phyloP scores from a whole-genome alignment of 1,140 invertebrate species.

The Rhopalosiphum maidis region DNA sequence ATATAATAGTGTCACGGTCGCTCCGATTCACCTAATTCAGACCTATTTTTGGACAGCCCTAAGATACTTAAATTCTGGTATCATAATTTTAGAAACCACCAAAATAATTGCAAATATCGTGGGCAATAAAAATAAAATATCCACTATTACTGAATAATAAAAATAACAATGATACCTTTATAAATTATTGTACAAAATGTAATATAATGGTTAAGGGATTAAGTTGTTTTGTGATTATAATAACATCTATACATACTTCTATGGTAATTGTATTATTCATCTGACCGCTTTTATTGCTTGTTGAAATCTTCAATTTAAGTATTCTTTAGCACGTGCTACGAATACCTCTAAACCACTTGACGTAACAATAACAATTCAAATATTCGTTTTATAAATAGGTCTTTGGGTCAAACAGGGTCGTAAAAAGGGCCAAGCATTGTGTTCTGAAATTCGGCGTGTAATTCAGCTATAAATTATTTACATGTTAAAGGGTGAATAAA shows the following conservation, averaged over 20 bases:
- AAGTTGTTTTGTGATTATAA: background rate
- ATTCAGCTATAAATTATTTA: conserved; percentile 37
- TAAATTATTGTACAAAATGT: background rate
- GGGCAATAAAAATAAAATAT: background rate
- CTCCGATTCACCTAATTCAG: background rate
- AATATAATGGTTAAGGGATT: background rate
- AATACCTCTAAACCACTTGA: conserved; percentile 25
- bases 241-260: background rate
- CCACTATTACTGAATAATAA: background rate
- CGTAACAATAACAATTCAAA: conserved; percentile 36
- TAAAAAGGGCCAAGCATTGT: conserved; percentile 11
- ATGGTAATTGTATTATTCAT: conserved; percentile 22
- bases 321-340: conserved; percentile 49
- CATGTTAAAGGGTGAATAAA: conserved; percentile 46
- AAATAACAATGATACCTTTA: background rate
- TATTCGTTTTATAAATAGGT: conserved; percentile 54
- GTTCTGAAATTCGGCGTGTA: conserved; percentile 42
- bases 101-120: background rate
- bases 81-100: background rate
- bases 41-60: conserved; percentile 49
- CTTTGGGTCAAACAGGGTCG: conserved; percentile 47
- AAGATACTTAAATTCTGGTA: background rate
- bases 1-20: conserved; percentile 50
- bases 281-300: conserved; percentile 13
- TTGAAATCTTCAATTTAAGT: conserved; percentile 18